Conservation (phyloP, 23 tunicate species). For the Clavelina lepadiformis region DNA sequence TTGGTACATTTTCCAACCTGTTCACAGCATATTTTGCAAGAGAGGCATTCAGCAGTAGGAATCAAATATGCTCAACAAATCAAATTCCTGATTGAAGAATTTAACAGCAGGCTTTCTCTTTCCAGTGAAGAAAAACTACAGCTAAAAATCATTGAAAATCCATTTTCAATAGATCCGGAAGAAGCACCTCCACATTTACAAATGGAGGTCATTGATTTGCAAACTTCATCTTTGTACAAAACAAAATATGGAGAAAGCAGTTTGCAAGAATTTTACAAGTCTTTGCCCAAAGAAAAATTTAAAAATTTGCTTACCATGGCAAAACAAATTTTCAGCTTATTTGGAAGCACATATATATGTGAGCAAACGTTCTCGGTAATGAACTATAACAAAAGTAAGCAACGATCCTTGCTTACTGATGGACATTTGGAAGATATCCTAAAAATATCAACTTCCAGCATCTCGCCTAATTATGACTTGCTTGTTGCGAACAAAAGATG, state of each 20-base stretch:
- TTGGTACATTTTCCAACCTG: slow-evolving; percentile 28
- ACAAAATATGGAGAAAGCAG: slow-evolving; percentile 8
- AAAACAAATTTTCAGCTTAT: slow-evolving; percentile 24
- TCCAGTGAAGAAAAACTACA: slow-evolving; percentile 43
- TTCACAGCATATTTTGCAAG: too few species aligned
- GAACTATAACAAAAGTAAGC: too few species aligned
- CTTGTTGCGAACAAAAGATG: too few species aligned
- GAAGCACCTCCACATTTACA: slow-evolving; percentile 44
- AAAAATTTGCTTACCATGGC: slow-evolving; percentile 27
- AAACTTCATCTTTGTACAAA: slow-evolving; percentile 27
- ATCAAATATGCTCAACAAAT: slow-evolving; percentile 28
- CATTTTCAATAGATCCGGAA: slow-evolving; percentile 37
- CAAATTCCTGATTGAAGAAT: slow-evolving; percentile 29
- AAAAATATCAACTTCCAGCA: too few species aligned
- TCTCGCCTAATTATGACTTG: too few species aligned
- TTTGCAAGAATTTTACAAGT: slow-evolving; percentile 12
- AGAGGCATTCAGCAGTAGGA: slow-evolving; percentile 32
- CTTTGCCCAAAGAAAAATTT: slow-evolving; percentile 7
- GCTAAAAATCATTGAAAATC: slow-evolving; percentile 34
- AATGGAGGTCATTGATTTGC: slow-evolving; percentile 33
- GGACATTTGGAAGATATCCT: too few species aligned
- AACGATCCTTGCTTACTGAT: too few species aligned
- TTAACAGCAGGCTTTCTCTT: slow-evolving; percentile 36
- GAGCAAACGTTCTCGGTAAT: too few species aligned
- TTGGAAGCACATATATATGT: slow-evolving; percentile 28